phyloP scores from a whole-genome alignment of 2,113 vertebrate genomes.

The Phylloscopus trochiloides region DNA sequence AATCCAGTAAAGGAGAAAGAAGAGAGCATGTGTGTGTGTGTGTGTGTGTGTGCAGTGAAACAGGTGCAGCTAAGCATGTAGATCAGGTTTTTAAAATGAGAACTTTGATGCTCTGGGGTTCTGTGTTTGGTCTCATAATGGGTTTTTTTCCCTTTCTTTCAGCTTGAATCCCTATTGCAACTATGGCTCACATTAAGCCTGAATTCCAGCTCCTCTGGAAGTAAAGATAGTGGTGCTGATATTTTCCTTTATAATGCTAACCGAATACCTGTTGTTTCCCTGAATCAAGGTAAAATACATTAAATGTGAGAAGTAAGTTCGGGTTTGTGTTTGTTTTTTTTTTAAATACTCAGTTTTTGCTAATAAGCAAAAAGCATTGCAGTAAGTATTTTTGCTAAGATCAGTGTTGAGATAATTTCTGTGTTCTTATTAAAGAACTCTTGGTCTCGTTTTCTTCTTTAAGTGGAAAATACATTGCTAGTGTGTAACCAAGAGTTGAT shows the following conservation, averaged over 20 bases:
- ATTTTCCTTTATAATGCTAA: constrained; percentile 96
- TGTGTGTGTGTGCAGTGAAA: not conserved
- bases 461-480: not conserved
- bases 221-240: constrained; percentile 89
- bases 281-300: constrained; percentile 90
- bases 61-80: not conserved
- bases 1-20: not conserved
- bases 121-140: not conserved
- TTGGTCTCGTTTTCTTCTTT: not conserved
- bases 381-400: not conserved
- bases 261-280: constrained; percentile 90
- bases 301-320: not conserved
- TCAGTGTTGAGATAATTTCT: not conserved
- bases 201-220: constrained; percentile 86
- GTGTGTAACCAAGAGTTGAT: not conserved
- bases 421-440: not conserved
- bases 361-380: not conserved
- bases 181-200: constrained; percentile 97
- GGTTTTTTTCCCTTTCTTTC: not conserved
- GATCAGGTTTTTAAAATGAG: not conserved
- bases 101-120: not conserved
- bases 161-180: constrained; percentile 96
- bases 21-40: not conserved
- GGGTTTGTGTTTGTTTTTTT: not conserved
- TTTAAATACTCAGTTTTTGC: not conserved